phyloP scores from a whole-genome alignment of 2,797 vertebrate species.

The Mycteria americana region DNA sequence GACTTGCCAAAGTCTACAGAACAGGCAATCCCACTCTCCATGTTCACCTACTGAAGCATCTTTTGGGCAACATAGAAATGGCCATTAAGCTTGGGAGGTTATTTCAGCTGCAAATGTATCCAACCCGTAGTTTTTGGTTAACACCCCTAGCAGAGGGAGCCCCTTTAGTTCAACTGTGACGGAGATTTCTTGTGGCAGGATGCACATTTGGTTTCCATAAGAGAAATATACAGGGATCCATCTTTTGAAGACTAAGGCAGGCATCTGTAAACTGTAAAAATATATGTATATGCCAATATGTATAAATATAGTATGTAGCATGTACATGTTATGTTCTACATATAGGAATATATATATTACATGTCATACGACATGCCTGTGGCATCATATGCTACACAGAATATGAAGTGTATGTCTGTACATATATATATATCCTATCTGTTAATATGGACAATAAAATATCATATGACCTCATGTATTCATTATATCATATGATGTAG shows the following conservation, averaged over 20 bases:
- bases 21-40: neutral
- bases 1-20: neutral
- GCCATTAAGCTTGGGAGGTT: neutral
- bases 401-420: conserved; percentile 6
- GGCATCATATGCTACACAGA: neutral
- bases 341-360: neutral
- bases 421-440: neutral
- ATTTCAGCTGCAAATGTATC: neutral
- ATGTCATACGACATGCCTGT: neutral
- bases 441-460: neutral
- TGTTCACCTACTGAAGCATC: neutral
- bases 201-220: neutral
- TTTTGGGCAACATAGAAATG: neutral
- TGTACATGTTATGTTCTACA: neutral
- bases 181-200: neutral
- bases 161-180: neutral
- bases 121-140: neutral
- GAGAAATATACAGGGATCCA: neutral
- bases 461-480: neutral
- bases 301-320: neutral
- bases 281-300: neutral
- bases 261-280: neutral
- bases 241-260: neutral
- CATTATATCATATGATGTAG: neutral
- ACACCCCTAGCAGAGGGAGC: neutral